Conservation (phyloP, 2,113 vertebrate genomes). For the Myotis lucifugus region DNA sequence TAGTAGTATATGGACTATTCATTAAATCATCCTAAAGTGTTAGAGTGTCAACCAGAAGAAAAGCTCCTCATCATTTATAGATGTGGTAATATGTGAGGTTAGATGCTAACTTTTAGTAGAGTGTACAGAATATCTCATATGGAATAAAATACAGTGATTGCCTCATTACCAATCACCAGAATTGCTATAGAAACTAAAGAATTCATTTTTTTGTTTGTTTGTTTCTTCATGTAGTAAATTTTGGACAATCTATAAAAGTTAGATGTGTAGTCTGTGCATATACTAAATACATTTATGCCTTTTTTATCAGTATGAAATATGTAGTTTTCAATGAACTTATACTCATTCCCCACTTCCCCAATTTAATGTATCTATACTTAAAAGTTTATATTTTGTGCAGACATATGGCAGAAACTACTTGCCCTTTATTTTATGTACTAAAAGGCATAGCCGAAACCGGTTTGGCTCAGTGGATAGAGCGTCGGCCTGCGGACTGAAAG, state of each 20-base stretch:
- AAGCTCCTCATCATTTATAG: neutral
- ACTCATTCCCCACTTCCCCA: neutral
- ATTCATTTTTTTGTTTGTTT: neutral
- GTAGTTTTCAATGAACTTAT: neutral
- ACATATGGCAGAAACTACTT: neutral
- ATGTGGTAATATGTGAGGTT: neutral
- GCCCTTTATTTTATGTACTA: neutral
- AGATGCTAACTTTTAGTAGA: neutral
- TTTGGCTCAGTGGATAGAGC: too few relatives aligned
- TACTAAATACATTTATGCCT: neutral
- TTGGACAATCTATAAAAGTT: neutral
- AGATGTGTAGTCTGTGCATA: neutral
- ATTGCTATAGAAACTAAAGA: neutral
- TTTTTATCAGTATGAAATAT: slow-evolving; percentile 8
- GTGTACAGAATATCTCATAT: neutral
- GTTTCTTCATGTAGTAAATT: neutral
- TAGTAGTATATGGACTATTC: neutral
- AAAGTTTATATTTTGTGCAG: neutral
- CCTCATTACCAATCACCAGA: neutral
- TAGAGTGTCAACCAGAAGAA: neutral
- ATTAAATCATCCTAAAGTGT: neutral
- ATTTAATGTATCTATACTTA: neutral
- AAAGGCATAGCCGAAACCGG: too few relatives aligned
- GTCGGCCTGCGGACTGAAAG: too few relatives aligned
- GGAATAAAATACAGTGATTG: neutral